Percentiles rank a stretch among this genome's conserved stretches.
Evolutionary conservation across 1,140 invertebrate genomes (phyloP).

Genomic region (Aphis craccivora): DNA sequence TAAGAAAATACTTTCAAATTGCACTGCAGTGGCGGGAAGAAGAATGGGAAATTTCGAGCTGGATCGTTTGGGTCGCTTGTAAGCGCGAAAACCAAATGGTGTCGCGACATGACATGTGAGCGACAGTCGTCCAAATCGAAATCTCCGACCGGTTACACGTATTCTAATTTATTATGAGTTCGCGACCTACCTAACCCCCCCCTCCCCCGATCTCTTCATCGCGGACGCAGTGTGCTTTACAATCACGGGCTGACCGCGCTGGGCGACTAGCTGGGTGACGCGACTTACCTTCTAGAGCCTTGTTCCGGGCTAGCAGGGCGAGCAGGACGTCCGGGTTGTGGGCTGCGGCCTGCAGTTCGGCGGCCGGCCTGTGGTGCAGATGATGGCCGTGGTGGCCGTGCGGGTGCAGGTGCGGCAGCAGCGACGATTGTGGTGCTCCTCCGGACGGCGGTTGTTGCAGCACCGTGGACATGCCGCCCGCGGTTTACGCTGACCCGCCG

Average conservation of each 20-base stretch:
- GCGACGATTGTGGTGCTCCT: slow-evolving; percentile 61
- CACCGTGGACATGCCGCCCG: slow-evolving; percentile 53
- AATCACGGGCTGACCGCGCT: too few species aligned
- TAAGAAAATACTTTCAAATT: not conserved
- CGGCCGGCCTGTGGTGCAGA: slow-evolving; percentile 65
- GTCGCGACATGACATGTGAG: not conserved
- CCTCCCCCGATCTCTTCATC: too few species aligned
- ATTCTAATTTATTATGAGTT: too few species aligned
- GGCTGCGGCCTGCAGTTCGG: slow-evolving; percentile 65
- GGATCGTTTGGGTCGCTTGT: not conserved
- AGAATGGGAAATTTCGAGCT: not conserved
- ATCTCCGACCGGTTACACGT: too few species aligned
- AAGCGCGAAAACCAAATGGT: not conserved
- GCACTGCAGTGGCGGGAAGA: too few species aligned
- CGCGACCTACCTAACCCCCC: too few species aligned
- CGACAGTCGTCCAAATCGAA: not conserved
- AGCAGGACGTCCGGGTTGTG: slow-evolving; percentile 81
- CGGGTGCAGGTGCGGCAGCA: slow-evolving; percentile 62
- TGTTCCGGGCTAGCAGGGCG: slow-evolving; percentile 83
- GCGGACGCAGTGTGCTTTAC: too few species aligned
- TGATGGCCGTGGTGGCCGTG: slow-evolving; percentile 61
- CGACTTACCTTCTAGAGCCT: slow-evolving; percentile 83
- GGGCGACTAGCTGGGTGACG: too few species aligned
- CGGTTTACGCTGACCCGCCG: not conserved
- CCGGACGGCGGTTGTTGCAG: slow-evolving; percentile 59